Percentiles rank a stretch among this genome's conserved stretches.
phyloP scores from a whole-genome alignment of 2,888 invertebrate genomes.

The Harpalus rufipes region DNA sequence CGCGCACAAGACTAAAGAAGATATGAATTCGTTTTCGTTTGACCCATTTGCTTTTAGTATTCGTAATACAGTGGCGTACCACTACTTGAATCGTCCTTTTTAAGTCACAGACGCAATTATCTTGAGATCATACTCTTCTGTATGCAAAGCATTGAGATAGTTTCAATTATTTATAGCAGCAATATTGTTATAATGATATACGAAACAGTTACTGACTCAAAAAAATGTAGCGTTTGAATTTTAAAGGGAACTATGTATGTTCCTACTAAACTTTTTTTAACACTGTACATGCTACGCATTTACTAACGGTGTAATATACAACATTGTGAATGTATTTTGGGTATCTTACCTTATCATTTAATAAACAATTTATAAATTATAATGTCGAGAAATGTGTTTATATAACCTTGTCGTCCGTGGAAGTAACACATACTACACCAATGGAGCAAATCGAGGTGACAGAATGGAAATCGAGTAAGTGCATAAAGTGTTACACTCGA shows the following conservation, averaged over 20 bases:
- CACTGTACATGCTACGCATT: too few relatives aligned
- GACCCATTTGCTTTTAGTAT: conserved; percentile 41
- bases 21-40: conserved; percentile 33
- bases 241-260: too few relatives aligned
- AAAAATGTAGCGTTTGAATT: background rate
- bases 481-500: conserved; percentile 36
- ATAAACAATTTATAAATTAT: conserved; percentile 4
- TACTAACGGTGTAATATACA: background rate
- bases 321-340: background rate
- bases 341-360: background rate
- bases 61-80: conserved; percentile 33
- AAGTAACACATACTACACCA: background rate
- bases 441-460: conserved; percentile 19
- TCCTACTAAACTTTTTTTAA: too few relatives aligned
- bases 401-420: background rate
- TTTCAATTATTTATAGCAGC: conserved; percentile 11
- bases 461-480: conserved; percentile 14
- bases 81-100: conserved; percentile 23
- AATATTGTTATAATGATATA: background rate
- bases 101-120: conserved; percentile 19
- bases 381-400: background rate
- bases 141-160: conserved; percentile 7
- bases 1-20: conserved; percentile 36
- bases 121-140: background rate
- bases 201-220: background rate